Percentiles rank a stretch among this genome's conserved stretches.
Evolutionary conservation across 1,140 invertebrate species (phyloP).

Genomic region (Calosoma granatense): DNA sequence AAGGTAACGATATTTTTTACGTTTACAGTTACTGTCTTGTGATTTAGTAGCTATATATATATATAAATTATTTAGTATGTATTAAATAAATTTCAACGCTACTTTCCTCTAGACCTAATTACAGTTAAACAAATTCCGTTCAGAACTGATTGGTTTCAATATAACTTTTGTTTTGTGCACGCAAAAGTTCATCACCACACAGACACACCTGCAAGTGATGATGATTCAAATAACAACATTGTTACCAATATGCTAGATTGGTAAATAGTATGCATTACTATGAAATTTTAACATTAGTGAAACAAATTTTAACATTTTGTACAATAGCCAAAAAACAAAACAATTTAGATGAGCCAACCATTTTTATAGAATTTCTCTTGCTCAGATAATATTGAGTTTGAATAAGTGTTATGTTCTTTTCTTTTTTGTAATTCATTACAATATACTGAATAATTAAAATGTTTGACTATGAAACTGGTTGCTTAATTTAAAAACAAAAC

Average conservation of each 20-base stretch:
- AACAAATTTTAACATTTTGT: not conserved
- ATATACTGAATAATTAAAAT: no score
- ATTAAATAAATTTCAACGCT: conserved; percentile 1
- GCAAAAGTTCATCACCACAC: no score
- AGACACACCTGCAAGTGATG: no score
- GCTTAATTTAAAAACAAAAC: not conserved
- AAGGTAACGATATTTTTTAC: not conserved
- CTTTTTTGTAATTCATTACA: no score
- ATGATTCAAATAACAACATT: no score
- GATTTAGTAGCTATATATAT: not conserved
- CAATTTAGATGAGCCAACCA: not conserved
- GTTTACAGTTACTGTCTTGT: conserved; percentile 1
- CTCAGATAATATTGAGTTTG: no score
- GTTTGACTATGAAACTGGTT: not conserved
- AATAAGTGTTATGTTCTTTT: no score
- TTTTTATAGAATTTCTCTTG: not conserved
- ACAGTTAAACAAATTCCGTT: no score
- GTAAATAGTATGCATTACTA: no score
- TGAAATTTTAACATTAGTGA: not conserved
- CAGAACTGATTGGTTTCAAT: not conserved
- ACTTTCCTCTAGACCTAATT: no score
- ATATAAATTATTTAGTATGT: conserved; percentile 6
- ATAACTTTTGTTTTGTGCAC: not conserved
- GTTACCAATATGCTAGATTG: no score
- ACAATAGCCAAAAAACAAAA: no score